Conservation (phyloP, 2,113 vertebrate species). For the Myotis brandtii region DNA sequence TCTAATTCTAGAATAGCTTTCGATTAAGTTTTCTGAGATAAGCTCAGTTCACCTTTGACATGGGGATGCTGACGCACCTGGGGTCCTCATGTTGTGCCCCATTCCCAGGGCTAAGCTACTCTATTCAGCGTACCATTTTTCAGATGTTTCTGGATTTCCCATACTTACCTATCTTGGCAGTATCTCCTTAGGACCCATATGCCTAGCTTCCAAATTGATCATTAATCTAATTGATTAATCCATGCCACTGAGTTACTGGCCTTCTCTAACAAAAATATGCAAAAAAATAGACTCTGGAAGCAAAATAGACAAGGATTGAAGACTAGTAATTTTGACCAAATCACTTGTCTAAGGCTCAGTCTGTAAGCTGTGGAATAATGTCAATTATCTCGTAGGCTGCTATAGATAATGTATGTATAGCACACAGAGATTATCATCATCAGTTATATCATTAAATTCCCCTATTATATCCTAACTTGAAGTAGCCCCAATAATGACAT, state of each 20-base stretch:
- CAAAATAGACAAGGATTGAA: not conserved
- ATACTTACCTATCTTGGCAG: not conserved
- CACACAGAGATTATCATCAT: not conserved
- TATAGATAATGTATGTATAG: not conserved
- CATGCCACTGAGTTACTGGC: not conserved
- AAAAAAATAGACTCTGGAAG: conserved; percentile 28
- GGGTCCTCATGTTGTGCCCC: not conserved
- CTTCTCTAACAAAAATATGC: not conserved
- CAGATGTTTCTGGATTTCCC: not conserved
- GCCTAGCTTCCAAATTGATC: not conserved
- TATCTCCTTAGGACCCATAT: not conserved
- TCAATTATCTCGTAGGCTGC: not conserved
- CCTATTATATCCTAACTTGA: not conserved
- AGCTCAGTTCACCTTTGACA: not conserved
- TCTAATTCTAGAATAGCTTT: not conserved
- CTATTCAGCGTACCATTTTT: not conserved
- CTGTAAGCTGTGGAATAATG: not conserved
- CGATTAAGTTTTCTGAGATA: conserved; percentile 22
- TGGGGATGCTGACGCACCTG: not conserved
- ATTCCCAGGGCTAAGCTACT: not conserved
- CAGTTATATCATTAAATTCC: not conserved
- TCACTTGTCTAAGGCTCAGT: not conserved
- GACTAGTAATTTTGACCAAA: not conserved
- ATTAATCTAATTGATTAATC: conserved; percentile 38
- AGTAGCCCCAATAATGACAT: not conserved